phyloP scores from a whole-genome alignment of 1,140 invertebrate species.

The Eumaeus atala region DNA sequence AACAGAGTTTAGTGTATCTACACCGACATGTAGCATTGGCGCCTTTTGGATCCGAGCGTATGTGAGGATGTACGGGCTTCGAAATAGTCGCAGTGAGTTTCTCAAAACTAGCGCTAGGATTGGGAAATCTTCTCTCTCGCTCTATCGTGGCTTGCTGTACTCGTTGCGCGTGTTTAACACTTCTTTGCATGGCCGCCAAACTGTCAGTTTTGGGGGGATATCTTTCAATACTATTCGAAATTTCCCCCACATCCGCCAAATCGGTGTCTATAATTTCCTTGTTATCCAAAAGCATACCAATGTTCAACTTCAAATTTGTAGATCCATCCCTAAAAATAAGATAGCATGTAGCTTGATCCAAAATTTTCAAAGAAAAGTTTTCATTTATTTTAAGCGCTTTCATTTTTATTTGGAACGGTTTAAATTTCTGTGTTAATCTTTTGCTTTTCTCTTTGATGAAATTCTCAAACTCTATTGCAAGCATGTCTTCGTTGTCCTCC shows the following conservation, averaged over 20 bases:
- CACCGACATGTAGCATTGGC: too few species aligned
- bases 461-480: conserved; percentile 63
- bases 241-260: conserved; percentile 53
- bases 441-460: conserved; percentile 60
- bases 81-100: conserved; percentile 33
- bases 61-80: conserved; percentile 33
- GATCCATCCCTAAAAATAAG: conserved; percentile 54
- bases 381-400: conserved; percentile 67
- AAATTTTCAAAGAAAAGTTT: conserved; percentile 55
- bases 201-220: conserved; percentile 55
- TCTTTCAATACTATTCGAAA: conserved; percentile 49
- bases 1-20: too few species aligned
- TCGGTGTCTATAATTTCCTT: conserved; percentile 63
- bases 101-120: conserved; percentile 39
- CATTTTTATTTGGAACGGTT: conserved; percentile 63
- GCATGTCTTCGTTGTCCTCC: conserved; percentile 59
- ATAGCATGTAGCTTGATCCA: conserved; percentile 61
- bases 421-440: conserved; percentile 30
- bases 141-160: conserved; percentile 36
- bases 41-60: conserved; percentile 9
- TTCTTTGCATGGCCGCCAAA: conserved; percentile 44
- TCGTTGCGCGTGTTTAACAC: conserved; percentile 41
- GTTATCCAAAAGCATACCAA: conserved; percentile 62
- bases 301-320: conserved; percentile 54
- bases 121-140: conserved; percentile 35